Conservation (phyloP, 1,140 invertebrate species). For the Cydia amplana region DNA sequence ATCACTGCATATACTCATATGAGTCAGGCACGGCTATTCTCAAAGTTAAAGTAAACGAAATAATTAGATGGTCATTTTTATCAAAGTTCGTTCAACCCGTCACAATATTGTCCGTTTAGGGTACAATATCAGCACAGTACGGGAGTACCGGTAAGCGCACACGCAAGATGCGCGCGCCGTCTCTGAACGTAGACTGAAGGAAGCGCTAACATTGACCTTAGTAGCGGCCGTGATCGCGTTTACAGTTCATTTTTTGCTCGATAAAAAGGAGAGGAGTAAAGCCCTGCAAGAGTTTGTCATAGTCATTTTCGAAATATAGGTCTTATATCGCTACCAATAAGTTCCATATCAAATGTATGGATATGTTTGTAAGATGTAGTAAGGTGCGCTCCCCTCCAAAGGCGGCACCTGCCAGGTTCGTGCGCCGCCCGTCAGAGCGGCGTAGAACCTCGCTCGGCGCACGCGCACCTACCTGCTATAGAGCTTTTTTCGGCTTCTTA, state of each 20-base stretch:
- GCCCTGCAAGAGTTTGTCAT: slow-evolving; percentile 58
- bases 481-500: slow-evolving; percentile 16
- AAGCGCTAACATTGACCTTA: slow-evolving; percentile 80
- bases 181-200: slow-evolving; percentile 77
- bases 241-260: slow-evolving; percentile 80
- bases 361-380: slow-evolving; percentile 72
- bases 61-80: slow-evolving; percentile 20
- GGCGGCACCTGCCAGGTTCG: slow-evolving; percentile 72
- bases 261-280: slow-evolving; percentile 79
- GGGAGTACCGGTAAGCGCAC: slow-evolving; percentile 52
- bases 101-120: slow-evolving; percentile 55
- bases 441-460: slow-evolving; percentile 52
- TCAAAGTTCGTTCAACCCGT: slow-evolving; percentile 60
- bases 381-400: slow-evolving; percentile 77
- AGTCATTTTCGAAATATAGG: slow-evolving; percentile 26
- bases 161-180: slow-evolving; percentile 73
- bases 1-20: slow-evolving; percentile 45
- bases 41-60: slow-evolving; percentile 36
- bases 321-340: slow-evolving; percentile 34
- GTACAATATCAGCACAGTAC: slow-evolving; percentile 55
- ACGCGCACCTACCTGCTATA: slow-evolving; percentile 55
- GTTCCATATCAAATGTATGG: slow-evolving; percentile 25
- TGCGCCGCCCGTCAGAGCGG: slow-evolving; percentile 70
- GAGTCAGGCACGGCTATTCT: slow-evolving; percentile 34
- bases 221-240: slow-evolving; percentile 78